Evolutionary conservation across 92 coral and sea anemone species (phyloP).

Genomic region (Virgularia gustaviana): DNA sequence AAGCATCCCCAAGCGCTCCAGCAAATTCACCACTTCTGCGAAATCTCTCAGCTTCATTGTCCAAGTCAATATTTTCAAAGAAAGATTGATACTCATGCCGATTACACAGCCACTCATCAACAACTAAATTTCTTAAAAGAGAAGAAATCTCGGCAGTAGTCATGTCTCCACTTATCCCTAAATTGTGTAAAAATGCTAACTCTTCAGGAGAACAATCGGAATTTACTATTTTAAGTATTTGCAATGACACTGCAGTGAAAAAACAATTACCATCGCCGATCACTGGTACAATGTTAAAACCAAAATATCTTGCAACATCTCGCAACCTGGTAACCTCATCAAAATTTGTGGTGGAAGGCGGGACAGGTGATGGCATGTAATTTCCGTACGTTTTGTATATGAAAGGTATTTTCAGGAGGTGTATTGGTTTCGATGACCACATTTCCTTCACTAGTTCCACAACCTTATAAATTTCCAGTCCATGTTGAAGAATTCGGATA

Average conservation of each 20-base stretch:
- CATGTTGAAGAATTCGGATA: not conserved
- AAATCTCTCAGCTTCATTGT: not conserved
- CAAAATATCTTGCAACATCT: constrained; percentile 6
- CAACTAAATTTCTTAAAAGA: not conserved
- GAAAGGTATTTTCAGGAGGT: not conserved
- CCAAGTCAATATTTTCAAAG: not conserved
- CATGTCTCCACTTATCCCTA: constrained; percentile 13
- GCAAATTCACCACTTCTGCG: constrained; percentile 12
- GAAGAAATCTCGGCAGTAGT: not conserved
- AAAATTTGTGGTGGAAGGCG: not conserved
- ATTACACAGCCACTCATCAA: not conserved
- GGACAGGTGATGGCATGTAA: not conserved
- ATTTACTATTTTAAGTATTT: not conserved
- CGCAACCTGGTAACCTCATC: not conserved
- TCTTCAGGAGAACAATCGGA: not conserved
- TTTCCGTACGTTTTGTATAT: not conserved
- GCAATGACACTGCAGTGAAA: constrained; percentile 24
- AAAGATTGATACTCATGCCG: not conserved
- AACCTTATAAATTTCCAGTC: not conserved
- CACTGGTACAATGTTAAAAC: constrained; percentile 20
- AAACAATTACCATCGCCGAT: constrained; percentile 30
- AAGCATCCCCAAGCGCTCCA: constrained; percentile 14
- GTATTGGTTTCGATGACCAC: not conserved
- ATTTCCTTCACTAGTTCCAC: not conserved
- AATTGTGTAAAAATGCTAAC: not conserved